Conservation (phyloP, 30 jellyfish, hydroid and myxozoan genomes). For the Aurelia aurita region DNA sequence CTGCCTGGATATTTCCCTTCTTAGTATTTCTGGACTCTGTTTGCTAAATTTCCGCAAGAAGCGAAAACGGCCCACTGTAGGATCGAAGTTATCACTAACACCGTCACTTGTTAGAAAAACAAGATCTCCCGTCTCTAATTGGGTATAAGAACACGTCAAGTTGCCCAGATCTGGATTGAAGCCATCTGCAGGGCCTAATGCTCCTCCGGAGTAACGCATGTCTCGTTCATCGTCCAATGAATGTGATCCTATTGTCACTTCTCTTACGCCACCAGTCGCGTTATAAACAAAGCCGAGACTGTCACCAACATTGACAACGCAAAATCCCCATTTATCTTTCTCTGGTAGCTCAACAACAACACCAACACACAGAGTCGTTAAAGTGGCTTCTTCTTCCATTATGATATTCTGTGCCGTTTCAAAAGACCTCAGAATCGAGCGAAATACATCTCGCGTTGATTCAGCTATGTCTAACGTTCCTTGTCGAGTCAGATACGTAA, state of each 20-base stretch:
- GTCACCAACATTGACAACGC: constrained; percentile 93
- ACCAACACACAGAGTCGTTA: constrained; percentile 90
- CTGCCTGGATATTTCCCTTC: neutral
- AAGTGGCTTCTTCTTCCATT: constrained; percentile 83
- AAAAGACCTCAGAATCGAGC: constrained; percentile 71
- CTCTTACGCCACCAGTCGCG: constrained; percentile 79
- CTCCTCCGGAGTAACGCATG: constrained; percentile 94
- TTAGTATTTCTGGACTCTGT: constrained; percentile 3
- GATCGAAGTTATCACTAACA: constrained; percentile 91
- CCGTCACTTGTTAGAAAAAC: constrained; percentile 94
- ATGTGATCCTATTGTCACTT: constrained; percentile 94
- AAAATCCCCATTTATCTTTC: constrained; percentile 87
- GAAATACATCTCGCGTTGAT: constrained; percentile 82
- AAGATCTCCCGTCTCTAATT: constrained; percentile 72
- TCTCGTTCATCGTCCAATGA: constrained; percentile 78
- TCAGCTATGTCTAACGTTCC: constrained; percentile 43
- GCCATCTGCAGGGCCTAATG: constrained; percentile 98
- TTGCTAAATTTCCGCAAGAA: constrained; percentile 14
- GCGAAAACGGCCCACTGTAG: constrained; percentile 76
- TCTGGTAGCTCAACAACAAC: constrained; percentile 88
- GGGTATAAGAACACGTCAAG: constrained; percentile 82
- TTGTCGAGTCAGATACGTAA: constrained; percentile 42
- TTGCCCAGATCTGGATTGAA: constrained; percentile 86
- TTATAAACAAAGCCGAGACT: constrained; percentile 84
- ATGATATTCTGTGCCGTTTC: constrained; percentile 81